A percentile compares a stretch with the other conserved stretches of the same genome.
These are phyloP conservation scores for Heteronetta atricapilla DNA, from an alignment of 2,113 vertebrate species.

Conservation along the genomic window DNA sequence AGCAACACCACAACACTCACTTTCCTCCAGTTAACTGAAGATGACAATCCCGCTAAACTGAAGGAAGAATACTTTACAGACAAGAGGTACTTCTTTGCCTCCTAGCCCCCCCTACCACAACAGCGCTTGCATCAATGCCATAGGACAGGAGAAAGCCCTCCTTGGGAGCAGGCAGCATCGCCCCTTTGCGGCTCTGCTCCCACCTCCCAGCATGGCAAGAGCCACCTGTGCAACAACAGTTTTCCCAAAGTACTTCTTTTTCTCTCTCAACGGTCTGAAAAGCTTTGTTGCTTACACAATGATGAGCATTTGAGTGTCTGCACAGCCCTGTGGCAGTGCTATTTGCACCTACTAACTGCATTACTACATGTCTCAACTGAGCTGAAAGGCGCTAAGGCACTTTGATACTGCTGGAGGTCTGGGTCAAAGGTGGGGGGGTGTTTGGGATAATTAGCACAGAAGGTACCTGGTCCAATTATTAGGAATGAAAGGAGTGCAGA, in stretches of 20 bases:
- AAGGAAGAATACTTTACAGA: not conserved
- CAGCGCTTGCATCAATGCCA: fast-evolving
- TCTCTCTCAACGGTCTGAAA: not conserved
- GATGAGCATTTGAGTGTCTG: not conserved
- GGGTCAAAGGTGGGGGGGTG: not conserved
- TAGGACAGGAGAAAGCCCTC: not conserved
- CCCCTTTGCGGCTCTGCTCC: not conserved
- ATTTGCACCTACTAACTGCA: not conserved
- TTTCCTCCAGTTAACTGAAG: not conserved
- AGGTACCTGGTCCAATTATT: not conserved
- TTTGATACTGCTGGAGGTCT: not conserved
- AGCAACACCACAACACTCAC: not conserved
- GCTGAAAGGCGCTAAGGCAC: not conserved
- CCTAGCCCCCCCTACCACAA: fast-evolving
- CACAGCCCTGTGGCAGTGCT: not conserved
- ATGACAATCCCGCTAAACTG: not conserved
- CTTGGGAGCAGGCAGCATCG: not conserved
- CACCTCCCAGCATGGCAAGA: not conserved
- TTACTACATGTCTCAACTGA: not conserved
- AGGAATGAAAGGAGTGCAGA: not conserved
- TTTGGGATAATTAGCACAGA: not conserved
- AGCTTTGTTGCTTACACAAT: not conserved
- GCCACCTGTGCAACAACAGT: not conserved
- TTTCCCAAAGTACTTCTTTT: not conserved
- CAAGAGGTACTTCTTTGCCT: not conserved